These are phyloP conservation scores for Nycteola revayana DNA, from an alignment of 2,888 invertebrate species.

Conservation along the genomic window DNA sequence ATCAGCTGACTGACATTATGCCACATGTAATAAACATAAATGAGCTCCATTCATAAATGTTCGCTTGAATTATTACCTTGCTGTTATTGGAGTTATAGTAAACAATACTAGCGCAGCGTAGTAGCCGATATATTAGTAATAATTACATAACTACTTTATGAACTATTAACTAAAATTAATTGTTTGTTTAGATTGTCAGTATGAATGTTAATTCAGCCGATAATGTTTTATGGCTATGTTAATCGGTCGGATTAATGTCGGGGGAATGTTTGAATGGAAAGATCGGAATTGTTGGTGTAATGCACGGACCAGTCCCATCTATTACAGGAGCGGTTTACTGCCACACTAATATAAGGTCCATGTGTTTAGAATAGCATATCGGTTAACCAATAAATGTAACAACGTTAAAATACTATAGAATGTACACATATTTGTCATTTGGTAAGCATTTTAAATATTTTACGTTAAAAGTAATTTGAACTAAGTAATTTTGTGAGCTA, in stretches of 20 bases:
- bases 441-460: no score
- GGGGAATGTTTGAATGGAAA: no score
- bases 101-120: slow-evolving; percentile 38
- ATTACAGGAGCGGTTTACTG: no score
- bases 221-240: slow-evolving; percentile 4
- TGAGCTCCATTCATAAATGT: slow-evolving; percentile 60
- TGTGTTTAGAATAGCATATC: no score
- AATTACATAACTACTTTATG: slow-evolving; percentile 32
- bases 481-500: no score
- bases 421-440: no score
- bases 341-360: no score
- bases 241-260: slow-evolving; percentile 14
- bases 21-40: slow-evolving; percentile 58
- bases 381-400: no score
- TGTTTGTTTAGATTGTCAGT: slow-evolving; percentile 32
- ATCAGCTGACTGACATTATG: slow-evolving; percentile 41
- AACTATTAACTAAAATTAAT: slow-evolving; percentile 27
- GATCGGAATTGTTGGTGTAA: no score
- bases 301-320: no score
- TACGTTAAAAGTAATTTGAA: no score
- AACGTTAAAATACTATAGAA: no score
- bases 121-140: slow-evolving; percentile 34
- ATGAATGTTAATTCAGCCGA: slow-evolving; percentile 30
- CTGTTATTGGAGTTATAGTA: slow-evolving; percentile 52
- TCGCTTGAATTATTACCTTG: slow-evolving; percentile 56